Evolutionary conservation across 2,113 vertebrate species (phyloP).

Genomic region (Uropsilus gracilis): DNA sequence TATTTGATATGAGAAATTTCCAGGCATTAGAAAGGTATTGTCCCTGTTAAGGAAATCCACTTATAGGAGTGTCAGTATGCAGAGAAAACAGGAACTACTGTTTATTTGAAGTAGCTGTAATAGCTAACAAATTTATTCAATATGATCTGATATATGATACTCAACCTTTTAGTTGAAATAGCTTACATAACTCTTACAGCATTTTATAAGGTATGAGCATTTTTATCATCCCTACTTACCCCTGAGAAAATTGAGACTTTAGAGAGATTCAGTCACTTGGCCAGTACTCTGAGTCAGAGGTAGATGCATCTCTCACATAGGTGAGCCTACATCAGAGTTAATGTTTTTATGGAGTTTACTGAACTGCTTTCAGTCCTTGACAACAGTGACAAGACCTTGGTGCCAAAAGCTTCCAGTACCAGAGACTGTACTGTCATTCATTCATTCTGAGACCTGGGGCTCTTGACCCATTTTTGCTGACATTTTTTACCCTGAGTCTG

Average conservation of each 20-base stretch:
- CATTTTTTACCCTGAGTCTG: neutral
- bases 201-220: neutral
- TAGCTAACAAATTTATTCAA: neutral
- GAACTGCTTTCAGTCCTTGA: neutral
- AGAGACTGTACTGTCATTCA: neutral
- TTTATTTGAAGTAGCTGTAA: neutral
- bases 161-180: constrained; percentile 9
- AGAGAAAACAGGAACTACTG: neutral
- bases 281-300: neutral
- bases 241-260: neutral
- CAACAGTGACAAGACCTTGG: neutral
- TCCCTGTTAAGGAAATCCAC: neutral
- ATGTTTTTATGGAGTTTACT: neutral
- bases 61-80: neutral
- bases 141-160: neutral
- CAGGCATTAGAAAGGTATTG: neutral
- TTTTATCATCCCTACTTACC: neutral
- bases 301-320: neutral
- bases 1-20: neutral
- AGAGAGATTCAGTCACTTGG: neutral
- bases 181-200: neutral
- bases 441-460: neutral
- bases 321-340: neutral
- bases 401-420: neutral
- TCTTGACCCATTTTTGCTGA: constrained; percentile 27